Conservation (phyloP, 1,140 invertebrate species). For the Pseudomyrmex sp. region DNA sequence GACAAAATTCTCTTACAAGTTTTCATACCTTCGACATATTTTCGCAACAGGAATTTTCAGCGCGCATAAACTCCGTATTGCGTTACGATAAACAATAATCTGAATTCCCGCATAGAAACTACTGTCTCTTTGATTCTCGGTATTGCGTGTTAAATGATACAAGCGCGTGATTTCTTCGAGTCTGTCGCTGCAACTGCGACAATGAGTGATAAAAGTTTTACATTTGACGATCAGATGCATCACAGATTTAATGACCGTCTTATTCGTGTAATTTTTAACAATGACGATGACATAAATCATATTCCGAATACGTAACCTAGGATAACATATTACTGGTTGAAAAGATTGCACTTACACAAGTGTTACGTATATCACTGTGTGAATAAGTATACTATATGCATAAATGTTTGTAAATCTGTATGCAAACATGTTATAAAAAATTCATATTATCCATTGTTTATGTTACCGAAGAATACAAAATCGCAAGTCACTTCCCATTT, state of each 20-base stretch:
- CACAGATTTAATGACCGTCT: background rate
- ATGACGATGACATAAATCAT: background rate
- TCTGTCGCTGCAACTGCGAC: background rate
- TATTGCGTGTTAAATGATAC: too few species aligned
- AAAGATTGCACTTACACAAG: background rate
- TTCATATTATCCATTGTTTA: too few species aligned
- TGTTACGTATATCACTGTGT: too few species aligned
- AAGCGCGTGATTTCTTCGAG: too few species aligned
- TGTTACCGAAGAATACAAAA: too few species aligned
- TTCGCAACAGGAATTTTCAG: background rate
- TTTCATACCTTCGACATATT: background rate
- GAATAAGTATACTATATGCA: too few species aligned
- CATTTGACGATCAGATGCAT: slow-evolving; percentile 7
- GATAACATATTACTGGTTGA: background rate
- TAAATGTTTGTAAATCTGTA: too few species aligned
- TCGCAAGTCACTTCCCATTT: too few species aligned
- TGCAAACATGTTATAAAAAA: too few species aligned
- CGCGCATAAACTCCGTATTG: background rate
- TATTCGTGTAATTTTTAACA: background rate
- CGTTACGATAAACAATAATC: background rate
- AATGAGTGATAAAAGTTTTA: background rate
- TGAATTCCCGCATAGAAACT: background rate
- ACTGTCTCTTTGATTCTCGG: background rate
- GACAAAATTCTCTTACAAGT: background rate
- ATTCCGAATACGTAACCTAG: background rate